Base-by-base conservation (phyloP, 2,113 vertebrate species). In the Microcebus lehilahytsara region DNA sequence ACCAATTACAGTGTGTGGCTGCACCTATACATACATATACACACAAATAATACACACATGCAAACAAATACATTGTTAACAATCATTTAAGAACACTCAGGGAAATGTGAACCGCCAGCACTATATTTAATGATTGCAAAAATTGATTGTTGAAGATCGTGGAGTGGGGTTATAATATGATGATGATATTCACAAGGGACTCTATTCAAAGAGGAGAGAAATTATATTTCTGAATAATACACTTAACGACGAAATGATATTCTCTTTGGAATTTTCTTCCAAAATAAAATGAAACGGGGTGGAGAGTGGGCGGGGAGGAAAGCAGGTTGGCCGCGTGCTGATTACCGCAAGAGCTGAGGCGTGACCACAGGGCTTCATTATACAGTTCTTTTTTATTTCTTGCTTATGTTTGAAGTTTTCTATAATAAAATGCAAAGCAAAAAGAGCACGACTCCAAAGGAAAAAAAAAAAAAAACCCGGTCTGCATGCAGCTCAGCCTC, bases 1-100 rank as follows among this genome's bases (percentile, higher is more conserved):
- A 12, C 5, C 20, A 1, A 3, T 0, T 9, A 3, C 56, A 22
- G 8, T 0, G 20, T 5, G 0, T 0, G 19, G n/a, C 51, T 19
- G 32, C 1, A 3, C 16, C 27, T 13, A 1, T 9, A 30, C 27
- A n/a, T 20, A 11, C 17, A 1, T 2, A 42, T 2, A 20, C 5
- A 37, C 1, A 27, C 19, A 12, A 1, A 12, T 14, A 22, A 12
- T 14, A 17, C 12, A 19, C 51, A 4, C 5, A 19, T 0, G 46
- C 25, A 60, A 42, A 12, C 32, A 72, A 40, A 46, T 6, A 60
- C 0, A 4, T 27, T 5, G 42, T 62, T 80, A 17, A 10, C 11
- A 83, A 5, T 32, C 58, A 14, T n/a, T 37, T 27, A 0, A 12
- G 30, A 5, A 40, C 32, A 16, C 11, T 30, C 22, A 6, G 67